Base-by-base conservation (phyloP, 2,888 invertebrate genomes). In the Conus canariensis region DNA sequence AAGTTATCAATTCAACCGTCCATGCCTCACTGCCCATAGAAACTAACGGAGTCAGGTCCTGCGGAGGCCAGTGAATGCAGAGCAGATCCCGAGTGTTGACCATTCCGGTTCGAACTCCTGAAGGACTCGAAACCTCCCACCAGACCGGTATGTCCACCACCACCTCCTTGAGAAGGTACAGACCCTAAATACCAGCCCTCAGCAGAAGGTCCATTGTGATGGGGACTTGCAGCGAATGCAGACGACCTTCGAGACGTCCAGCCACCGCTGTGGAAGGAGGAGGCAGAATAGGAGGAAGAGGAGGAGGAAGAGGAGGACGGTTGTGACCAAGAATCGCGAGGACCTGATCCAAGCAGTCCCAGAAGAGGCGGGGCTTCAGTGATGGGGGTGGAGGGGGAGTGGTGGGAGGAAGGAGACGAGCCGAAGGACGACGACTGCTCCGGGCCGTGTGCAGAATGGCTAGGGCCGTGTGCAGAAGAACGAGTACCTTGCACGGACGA, bases 21-120 rank as follows among this genome's bases (percentile, higher is more conserved):
- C 45, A 45, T 45, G 45, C 64, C 16, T 25, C 85, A 60, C 25
- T 60, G 12, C 14, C 9, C 25, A 14, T 22, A 59, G 25, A 25
- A 60, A 19, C 85, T 25, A 12, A 25, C 30, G 16, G 86, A 30
- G 86, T 86, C 86, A 45, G 64, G 86, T 59, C 86, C 86, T 14
- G 60, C 1, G 7, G 85, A 25, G 4, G 58, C 86, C 25, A 67
- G 14, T 6, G 64, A 30, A n/a, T 67, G 64, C 45, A 86, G 25
- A 14, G 14, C 19, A 16, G 86, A 45, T 16, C 86, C 86, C 14
- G 67, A 67, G 0, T 6, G 19, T 5, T 25, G 59, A 1, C 14
- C 22, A n/a, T 60, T 59, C 19, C 86, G 64, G 86, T n/a, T 67
- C 7, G 60, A 45, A 30, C 59, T 59, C 60, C 64, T 64, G 67